Evolutionary conservation across 2,797 vertebrate genomes (phyloP).

Genomic region (Melanotaenia nigrans): DNA sequence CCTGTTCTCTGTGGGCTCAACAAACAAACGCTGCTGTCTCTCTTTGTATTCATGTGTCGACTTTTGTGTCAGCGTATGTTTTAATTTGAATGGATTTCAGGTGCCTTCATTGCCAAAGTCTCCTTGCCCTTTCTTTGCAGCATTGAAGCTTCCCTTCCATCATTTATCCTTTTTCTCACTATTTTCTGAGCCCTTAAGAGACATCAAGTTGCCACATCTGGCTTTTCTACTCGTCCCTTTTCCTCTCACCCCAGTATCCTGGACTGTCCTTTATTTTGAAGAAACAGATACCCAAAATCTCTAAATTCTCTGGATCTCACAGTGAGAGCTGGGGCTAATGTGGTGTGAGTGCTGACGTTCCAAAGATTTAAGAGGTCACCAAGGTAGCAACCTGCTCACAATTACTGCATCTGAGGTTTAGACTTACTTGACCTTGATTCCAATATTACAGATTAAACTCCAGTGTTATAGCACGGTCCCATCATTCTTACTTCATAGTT

Average conservation of each 20-base stretch:
- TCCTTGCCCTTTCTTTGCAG: conserved; percentile 28
- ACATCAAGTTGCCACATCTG: conserved; percentile 47
- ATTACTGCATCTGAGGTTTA: conserved; percentile 34
- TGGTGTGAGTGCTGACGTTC: conserved; percentile 26
- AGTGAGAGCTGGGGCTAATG: conserved; percentile 35
- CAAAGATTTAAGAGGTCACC: conserved; percentile 41
- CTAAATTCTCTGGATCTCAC: conserved; percentile 13
- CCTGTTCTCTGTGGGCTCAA: conserved; percentile 28
- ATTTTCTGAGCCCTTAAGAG: conserved; percentile 31
- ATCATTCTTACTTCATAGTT: neutral
- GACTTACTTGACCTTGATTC: conserved; percentile 27
- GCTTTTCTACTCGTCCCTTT: conserved; percentile 23
- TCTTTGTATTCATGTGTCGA: conserved; percentile 56
- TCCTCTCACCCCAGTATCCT: conserved; percentile 4
- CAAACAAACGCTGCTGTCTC: conserved; percentile 49
- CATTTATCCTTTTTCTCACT: conserved; percentile 18
- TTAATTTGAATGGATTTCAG: conserved; percentile 68
- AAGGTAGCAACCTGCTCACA: conserved; percentile 32
- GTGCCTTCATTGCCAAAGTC: conserved; percentile 38
- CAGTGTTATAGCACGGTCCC: conserved; percentile 3
- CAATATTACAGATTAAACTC: conserved; percentile 17
- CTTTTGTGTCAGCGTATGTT: conserved; percentile 51
- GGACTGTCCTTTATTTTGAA: neutral
- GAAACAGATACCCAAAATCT: conserved; percentile 15
- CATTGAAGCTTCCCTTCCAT: conserved; percentile 25